Evolutionary conservation across 2,888 invertebrate genomes (phyloP).

Genomic region (Sylvicola cinctus): DNA sequence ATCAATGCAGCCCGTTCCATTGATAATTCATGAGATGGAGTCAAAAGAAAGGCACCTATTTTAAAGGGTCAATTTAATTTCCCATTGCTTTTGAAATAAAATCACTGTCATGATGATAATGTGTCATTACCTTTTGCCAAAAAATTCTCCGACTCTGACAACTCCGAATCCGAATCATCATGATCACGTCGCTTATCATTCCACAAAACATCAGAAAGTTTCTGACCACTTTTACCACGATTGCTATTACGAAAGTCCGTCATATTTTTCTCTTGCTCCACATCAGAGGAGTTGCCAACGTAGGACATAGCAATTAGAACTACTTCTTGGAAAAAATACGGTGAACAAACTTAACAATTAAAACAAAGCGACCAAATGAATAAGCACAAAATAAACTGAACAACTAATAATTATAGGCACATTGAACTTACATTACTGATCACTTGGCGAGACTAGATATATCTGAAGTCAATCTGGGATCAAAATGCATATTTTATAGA

Average conservation of each 20-base stretch:
- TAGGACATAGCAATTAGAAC: conserved; percentile 16
- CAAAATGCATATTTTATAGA: too few species aligned
- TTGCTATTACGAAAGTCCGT: conserved; percentile 9
- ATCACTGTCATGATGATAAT: too few species aligned
- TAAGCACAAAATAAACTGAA: too few species aligned
- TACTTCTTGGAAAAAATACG: too few species aligned
- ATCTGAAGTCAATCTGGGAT: too few species aligned
- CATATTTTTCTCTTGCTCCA: conserved; percentile 21
- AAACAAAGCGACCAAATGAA: too few species aligned
- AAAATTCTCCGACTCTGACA: conserved; percentile 54
- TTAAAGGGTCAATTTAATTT: conserved; percentile 4
- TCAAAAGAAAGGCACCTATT: conserved; percentile 56
- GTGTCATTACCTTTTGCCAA: conserved; percentile 59
- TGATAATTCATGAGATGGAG: conserved; percentile 67
- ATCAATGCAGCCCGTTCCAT: conserved; percentile 71
- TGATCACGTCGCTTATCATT: conserved; percentile 27
- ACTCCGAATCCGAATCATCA: conserved; percentile 62
- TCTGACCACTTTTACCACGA: conserved; percentile 17
- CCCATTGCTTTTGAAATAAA: not conserved
- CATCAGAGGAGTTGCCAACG: conserved; percentile 22
- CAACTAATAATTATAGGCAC: too few species aligned
- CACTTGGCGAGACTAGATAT: too few species aligned
- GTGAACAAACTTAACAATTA: too few species aligned
- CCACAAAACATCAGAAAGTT: conserved; percentile 22
- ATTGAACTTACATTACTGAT: too few species aligned